Base-by-base conservation (phyloP, 2,113 vertebrate species). In the Hiodon tergisus region DNA sequence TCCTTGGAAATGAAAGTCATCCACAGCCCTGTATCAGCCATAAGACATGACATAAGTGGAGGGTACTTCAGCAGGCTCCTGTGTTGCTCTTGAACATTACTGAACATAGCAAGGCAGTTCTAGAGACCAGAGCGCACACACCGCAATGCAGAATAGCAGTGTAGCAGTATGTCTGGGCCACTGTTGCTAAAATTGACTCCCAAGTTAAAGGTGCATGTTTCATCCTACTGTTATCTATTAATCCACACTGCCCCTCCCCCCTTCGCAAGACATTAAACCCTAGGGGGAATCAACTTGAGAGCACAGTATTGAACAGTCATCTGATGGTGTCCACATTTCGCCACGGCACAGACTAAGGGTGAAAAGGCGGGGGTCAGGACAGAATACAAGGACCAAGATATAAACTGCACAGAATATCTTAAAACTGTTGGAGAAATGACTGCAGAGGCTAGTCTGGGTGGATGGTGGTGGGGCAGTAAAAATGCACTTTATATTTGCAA, bases 401-500 rank as follows among this genome's bases (percentile, higher is more conserved):
- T 57, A 57, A 57, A 57, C 31, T 57, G 54, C 6, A 57, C 54
- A 57, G 54, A 31, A 31, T 31, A 31, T 31, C 31, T 31, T 31
- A 31, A 31, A 31, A 65, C 3, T 5, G 31, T 48, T 55, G 10
- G 6, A 31, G 31, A 31, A 31, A 31, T 31, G 31, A 31, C 31
- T 31, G 31, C 31, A 31, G 31, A 31, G 5, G 3, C 9, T 6
- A 14, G 50, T 31, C 54, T 16, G 8, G 47, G 31, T n/a, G 46
- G 17, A 5, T 16, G 31, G 3, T 3, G 51, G 7, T 0, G 47
- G 72, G 16, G 54, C 47, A 69, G 65, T 31, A 60, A 17, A 80
- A 80, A 87, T 81, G 89, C 90, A 91, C 91, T 91, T 91, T 92
- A 91, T 84, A 84, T 75, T 83, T 84, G 82, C 66, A 85, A 80